phyloP scores from a whole-genome alignment of 92 coral and sea anemone species.

The Galaxea fascicularis region DNA sequence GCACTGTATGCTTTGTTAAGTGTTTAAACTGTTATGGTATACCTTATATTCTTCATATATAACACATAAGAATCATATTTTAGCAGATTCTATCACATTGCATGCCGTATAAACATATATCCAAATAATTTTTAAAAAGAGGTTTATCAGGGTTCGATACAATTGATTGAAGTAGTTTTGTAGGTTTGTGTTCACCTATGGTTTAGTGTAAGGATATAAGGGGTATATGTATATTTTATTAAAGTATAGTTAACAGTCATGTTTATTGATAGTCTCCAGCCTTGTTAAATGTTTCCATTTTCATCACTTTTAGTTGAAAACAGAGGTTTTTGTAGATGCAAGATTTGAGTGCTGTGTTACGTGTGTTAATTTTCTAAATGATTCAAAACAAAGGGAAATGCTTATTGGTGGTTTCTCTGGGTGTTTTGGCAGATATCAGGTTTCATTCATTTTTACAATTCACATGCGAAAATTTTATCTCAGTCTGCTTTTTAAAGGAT shows the following conservation, averaged over 20 bases:
- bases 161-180: constrained; percentile 33
- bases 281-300: background rate
- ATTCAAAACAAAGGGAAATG: too few relatives aligned
- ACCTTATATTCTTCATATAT: constrained; percentile 7
- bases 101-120: constrained; percentile 13
- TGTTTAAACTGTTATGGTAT: background rate
- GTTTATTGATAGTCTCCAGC: background rate
- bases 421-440: too few relatives aligned
- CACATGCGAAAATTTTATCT: too few relatives aligned
- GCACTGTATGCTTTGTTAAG: background rate
- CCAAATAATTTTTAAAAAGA: constrained; percentile 23
- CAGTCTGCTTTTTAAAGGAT: too few relatives aligned
- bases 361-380: too few relatives aligned
- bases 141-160: constrained; percentile 1
- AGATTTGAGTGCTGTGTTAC: too few relatives aligned
- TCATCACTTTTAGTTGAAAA: background rate
- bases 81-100: constrained; percentile 16
- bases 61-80: constrained; percentile 4
- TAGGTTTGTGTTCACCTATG: background rate
- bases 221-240: constrained; percentile 42
- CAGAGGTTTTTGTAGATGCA: background rate
- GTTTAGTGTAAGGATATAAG: background rate
- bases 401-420: too few relatives aligned
- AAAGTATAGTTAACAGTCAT: background rate
- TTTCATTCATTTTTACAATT: too few relatives aligned